Evolutionary conservation across 2,113 vertebrate species (phyloP).

Genomic region (Leptodactylus fuscus): DNA sequence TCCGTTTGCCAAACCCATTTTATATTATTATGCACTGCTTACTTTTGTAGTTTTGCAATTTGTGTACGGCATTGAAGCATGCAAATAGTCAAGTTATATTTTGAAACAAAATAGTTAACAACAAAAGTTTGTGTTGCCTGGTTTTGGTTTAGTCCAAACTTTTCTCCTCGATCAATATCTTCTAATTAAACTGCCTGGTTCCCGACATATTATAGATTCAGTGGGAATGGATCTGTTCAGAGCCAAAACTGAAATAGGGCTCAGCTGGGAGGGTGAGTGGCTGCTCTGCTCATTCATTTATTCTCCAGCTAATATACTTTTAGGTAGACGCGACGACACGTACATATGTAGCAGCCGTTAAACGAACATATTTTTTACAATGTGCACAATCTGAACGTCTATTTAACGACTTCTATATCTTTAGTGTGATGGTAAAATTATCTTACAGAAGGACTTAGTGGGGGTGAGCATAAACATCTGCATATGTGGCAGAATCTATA

Average conservation of each 20-base stretch:
- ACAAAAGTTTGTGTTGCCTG: slow-evolving; percentile 44
- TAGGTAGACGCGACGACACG: slow-evolving; percentile 11
- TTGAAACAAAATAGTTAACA: slow-evolving; percentile 42
- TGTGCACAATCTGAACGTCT: too few species aligned
- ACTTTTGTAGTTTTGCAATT: background rate
- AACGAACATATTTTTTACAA: too few species aligned
- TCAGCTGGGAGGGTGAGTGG: slow-evolving; percentile 44
- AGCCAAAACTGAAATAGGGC: slow-evolving; percentile 59
- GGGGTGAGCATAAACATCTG: background rate
- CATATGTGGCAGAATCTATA: background rate
- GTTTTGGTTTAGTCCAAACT: slow-evolving; percentile 52
- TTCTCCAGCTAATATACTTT: slow-evolving; percentile 17
- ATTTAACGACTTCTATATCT: too few species aligned
- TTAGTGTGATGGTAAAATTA: background rate
- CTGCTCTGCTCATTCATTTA: slow-evolving; percentile 36
- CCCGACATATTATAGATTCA: slow-evolving; percentile 57
- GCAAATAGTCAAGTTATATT: background rate
- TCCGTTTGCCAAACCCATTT: too few species aligned
- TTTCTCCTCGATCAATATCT: slow-evolving; percentile 56
- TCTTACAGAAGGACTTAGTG: background rate
- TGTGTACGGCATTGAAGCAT: background rate
- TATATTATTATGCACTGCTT: too few species aligned
- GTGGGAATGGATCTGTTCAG: slow-evolving; percentile 56
- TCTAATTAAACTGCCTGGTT: slow-evolving; percentile 60
- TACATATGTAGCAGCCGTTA: too few species aligned